Base-by-base conservation (phyloP, 2,888 invertebrate species). In the Loripinus fragilis region DNA sequence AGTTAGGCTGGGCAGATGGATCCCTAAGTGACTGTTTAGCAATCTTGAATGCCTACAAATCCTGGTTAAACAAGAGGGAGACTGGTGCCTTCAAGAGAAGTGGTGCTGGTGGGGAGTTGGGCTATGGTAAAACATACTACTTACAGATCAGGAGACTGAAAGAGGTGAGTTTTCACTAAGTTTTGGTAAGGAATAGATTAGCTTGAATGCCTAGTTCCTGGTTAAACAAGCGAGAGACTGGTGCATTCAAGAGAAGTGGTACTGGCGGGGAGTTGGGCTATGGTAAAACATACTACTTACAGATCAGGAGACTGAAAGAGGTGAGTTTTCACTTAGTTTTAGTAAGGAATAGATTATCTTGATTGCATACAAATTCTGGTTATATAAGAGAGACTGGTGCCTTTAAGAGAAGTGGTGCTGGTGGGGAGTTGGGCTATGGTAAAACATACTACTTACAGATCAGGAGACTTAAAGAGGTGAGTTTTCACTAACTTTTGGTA, bases 1-100 rank as follows among this genome's bases (percentile, higher is more conserved):
- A 97, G 91, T 93, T 97, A 25, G 94, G 95, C 0, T 98, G 97
- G 97, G 96, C 98, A 0, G 96, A 96, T 91, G 96, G 96, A 0
- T 96, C 97, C 0, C 95, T 96, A 93, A 97, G 98, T 89, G 99
- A 99, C 93, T 95, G 96, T 76, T 95, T 98, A 79, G 96, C 97
- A 0, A 95, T 96, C 83, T 94, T 97, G 7, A 96, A 97, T 90
- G 96, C 97, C 0, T 98, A 97, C 92, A 95, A 95, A 94, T 97
- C 97, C 25, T 45, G 67, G 41, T 38, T 17, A 3, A 41, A 66
- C 66, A n/a, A n/a, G n/a, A 95, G 95, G 33, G 94, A 95, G 42
- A 94, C 95, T 85, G 95, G 95, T 68, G 95, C 95, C 83, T 95
- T 96, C 91, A 94, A 92, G 35, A 86, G 93, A 10, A 88, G 91